Evolutionary conservation across 2,797 vertebrate species (phyloP), one percentile per base, ranked within the genome.

Genomic region (Pangasius djambal): DNA sequence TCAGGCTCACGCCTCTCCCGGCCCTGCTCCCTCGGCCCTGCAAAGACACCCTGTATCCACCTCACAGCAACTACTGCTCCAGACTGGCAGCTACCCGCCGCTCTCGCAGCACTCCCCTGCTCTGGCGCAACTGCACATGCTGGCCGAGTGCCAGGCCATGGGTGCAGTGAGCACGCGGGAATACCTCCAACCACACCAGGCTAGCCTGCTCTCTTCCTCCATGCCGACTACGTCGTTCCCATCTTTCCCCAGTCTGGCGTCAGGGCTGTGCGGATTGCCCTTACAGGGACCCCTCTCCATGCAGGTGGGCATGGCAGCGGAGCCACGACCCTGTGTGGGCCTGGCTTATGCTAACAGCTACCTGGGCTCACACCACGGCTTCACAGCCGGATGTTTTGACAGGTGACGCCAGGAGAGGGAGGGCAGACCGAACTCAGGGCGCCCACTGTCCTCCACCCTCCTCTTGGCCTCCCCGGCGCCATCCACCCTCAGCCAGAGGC

Each of bases 61-160:
- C 92, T 91, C 95, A 87, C 95, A 96, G 88, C 97, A 96, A 91
- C 94, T 97, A 93, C 96, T 98, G 12, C 97, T 98, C 89, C 97
- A 97, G 93, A 95, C 96, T 0, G 93, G 96, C 0, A 82, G 90
- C 88, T 97, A 96, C 88, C 90, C 95, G 4, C 96, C 96, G 85
- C 90, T 96, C 83, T 94, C 95, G 83, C 96, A 96, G 15, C 94
- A 96, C 22, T 94, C 96, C 0, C 93, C 96, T 0, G 93, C 94
- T 0, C 89, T 96, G 88, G 95, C 96, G 6, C 97, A 96, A 89
- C 96, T 97, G 92, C 97, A 97, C 89, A 92, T 89, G 0, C 94
- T 97, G 0, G 95, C 95, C 15, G 95, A 97, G 77, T 94, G 96
- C 89, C 97, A 97, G 93, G 96, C 96, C 86, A 90, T 97, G 92